Conservation (phyloP, 2,113 vertebrate species). For the Ranitomeya imitator region DNA sequence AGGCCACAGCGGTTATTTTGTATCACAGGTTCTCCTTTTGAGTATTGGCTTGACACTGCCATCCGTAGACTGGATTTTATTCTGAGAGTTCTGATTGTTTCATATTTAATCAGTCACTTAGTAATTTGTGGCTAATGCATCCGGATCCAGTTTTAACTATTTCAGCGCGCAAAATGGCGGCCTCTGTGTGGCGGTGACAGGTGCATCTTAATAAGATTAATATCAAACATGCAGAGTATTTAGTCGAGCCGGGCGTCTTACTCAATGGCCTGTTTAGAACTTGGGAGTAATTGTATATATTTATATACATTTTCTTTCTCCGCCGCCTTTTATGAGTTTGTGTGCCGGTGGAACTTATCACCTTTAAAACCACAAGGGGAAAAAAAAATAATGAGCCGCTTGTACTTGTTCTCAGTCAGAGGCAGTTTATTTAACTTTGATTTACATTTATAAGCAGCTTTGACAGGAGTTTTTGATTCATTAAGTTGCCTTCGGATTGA, state of each 20-base stretch:
- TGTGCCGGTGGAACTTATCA: not conserved
- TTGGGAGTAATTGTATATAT: not conserved
- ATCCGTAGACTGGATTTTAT: not conserved
- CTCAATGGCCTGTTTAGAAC: not conserved
- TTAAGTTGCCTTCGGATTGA: slow-evolving; percentile 81
- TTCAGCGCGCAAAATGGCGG: not conserved
- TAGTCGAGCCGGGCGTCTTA: not conserved
- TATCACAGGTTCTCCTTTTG: not conserved
- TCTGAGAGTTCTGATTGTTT: not conserved
- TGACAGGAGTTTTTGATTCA: slow-evolving; percentile 82
- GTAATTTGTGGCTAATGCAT: not conserved
- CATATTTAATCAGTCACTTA: not conserved
- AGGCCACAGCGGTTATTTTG: too few relatives aligned
- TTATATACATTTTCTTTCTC: slow-evolving; percentile 17
- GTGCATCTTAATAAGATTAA: slow-evolving; percentile 14
- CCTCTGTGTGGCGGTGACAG: not conserved
- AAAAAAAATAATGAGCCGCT: slow-evolving; percentile 50
- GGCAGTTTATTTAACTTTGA: slow-evolving; percentile 88
- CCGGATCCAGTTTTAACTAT: not conserved
- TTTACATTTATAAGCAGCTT: slow-evolving; percentile 96
- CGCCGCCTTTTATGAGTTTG: not conserved
- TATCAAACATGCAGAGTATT: not conserved
- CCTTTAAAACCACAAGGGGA: not conserved
- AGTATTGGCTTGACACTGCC: not conserved
- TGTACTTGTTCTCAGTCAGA: slow-evolving; percentile 72